Conservation (phyloP, 2,888 invertebrate species). For the Hypercompe scribonia region DNA sequence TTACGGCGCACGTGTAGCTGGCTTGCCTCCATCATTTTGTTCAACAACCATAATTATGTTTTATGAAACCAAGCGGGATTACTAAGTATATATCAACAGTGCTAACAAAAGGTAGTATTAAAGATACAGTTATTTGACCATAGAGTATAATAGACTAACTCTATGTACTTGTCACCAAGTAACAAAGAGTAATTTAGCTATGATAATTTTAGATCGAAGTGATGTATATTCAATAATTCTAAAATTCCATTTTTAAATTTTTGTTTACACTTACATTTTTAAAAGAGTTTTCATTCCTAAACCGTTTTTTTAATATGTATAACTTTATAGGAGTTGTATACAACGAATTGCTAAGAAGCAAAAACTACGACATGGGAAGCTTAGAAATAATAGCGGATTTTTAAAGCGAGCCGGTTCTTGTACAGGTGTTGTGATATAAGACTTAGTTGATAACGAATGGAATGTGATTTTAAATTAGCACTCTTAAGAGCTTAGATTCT, state of each 20-base stretch:
- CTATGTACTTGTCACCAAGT: background rate
- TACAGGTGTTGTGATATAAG: background rate
- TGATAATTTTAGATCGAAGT: background rate
- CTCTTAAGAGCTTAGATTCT: background rate
- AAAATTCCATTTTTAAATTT: background rate
- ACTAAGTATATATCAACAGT: conserved; percentile 9
- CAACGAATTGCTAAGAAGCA: too few relatives aligned
- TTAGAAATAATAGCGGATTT: background rate
- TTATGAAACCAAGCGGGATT: conserved; percentile 15
- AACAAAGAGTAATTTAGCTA: background rate
- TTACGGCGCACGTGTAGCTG: conserved; percentile 38
- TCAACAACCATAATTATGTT: conserved; percentile 34
- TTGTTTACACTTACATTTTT: too few relatives aligned
- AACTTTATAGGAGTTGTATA: too few relatives aligned
- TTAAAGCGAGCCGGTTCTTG: background rate
- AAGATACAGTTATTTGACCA: conserved; percentile 20
- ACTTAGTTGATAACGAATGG: background rate
- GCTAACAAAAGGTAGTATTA: conserved; percentile 2
- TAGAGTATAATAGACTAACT: conserved; percentile 1
- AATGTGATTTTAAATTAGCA: background rate
- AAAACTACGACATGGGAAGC: background rate
- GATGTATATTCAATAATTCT: background rate
- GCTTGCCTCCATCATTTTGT: conserved; percentile 2
- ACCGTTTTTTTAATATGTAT: too few relatives aligned
- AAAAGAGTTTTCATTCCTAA: too few relatives aligned